Percentiles rank a stretch among this genome's conserved stretches.
Conservation (phyloP, 2,797 vertebrate genomes). For the Bovichtus variegatus region DNA sequence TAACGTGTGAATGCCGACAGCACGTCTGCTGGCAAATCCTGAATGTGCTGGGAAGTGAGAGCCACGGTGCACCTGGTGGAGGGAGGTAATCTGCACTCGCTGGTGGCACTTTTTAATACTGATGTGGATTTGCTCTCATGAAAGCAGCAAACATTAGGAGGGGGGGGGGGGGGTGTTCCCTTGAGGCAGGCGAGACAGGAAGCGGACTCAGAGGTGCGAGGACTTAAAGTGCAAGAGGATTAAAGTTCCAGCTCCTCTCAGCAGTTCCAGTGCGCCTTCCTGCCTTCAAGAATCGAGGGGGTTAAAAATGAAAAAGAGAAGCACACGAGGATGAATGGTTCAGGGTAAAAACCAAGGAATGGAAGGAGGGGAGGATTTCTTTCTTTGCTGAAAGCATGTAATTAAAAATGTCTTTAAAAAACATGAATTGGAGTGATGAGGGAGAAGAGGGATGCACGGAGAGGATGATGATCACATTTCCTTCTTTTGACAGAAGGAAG, state of each 20-base stretch:
- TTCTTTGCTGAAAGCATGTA: constrained; percentile 46
- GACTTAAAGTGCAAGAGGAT: constrained; percentile 83
- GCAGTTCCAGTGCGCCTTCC: constrained; percentile 61
- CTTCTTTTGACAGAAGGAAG: constrained; percentile 47
- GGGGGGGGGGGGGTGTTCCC: not conserved
- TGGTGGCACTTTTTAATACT: constrained; percentile 76
- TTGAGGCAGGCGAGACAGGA: constrained; percentile 59
- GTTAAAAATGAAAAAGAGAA: not conserved
- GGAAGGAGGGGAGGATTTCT: constrained; percentile 46
- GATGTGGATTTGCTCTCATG: constrained; percentile 66
- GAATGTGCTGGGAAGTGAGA: constrained; percentile 15
- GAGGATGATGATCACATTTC: constrained; percentile 43
- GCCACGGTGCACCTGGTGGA: constrained; percentile 43
- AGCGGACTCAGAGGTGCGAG: constrained; percentile 57
- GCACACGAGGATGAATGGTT: constrained; percentile 39
- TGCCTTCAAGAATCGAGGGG: constrained; percentile 47
- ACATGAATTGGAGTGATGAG: constrained; percentile 46
- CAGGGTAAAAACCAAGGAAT: constrained; percentile 54
- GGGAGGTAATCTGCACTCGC: constrained; percentile 32
- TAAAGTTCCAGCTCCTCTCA: constrained; percentile 73
- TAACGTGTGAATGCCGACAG: constrained; percentile 15
- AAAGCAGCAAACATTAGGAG: constrained; percentile 46
- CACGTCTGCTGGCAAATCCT: constrained; percentile 25
- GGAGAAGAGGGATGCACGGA: constrained; percentile 56
- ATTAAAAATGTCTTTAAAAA: constrained; percentile 65